phyloP scores from a whole-genome alignment of 2,797 vertebrate species.

The Ispidina picta region DNA sequence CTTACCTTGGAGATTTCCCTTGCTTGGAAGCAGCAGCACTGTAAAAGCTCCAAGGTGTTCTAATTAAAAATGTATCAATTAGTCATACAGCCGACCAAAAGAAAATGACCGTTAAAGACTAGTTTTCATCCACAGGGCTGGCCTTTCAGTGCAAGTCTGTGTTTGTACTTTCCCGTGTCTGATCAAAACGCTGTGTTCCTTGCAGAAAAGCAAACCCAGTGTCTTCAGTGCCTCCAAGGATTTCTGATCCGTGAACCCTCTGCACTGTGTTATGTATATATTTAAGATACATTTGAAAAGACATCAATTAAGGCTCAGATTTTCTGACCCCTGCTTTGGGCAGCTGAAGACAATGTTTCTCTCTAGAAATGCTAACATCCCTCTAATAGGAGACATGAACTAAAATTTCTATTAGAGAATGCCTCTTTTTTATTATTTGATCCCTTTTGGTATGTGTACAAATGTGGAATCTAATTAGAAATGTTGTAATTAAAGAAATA shows the following conservation, averaged over 20 bases:
- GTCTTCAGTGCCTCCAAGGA: background rate
- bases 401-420: slow-evolving; percentile 47
- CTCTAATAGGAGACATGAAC: slow-evolving; percentile 51
- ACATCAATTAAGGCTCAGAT: slow-evolving; percentile 1
- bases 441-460: background rate
- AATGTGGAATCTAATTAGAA: slow-evolving; percentile 57
- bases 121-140: background rate
- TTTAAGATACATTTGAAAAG: slow-evolving; percentile 14
- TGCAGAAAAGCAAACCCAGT: background rate
- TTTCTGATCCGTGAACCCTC: background rate
- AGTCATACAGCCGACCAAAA: slow-evolving; percentile 23
- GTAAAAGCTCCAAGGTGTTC: slow-evolving; percentile 39
- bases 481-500: slow-evolving; percentile 67
- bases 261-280: background rate
- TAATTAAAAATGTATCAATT: slow-evolving; percentile 74
- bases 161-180: slow-evolving; percentile 4
- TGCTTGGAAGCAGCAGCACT: slow-evolving; percentile 32
- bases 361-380: slow-evolving; percentile 38
- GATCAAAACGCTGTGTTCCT: slow-evolving; percentile 8
- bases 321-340: slow-evolving; percentile 38
- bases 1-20: slow-evolving; percentile 60
- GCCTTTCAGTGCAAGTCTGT: background rate
- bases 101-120: background rate
- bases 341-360: background rate
- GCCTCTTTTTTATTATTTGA: background rate